These are phyloP conservation scores for Euglossa dilemma DNA, from an alignment of 1,140 invertebrate genomes.

Conservation along the genomic window DNA sequence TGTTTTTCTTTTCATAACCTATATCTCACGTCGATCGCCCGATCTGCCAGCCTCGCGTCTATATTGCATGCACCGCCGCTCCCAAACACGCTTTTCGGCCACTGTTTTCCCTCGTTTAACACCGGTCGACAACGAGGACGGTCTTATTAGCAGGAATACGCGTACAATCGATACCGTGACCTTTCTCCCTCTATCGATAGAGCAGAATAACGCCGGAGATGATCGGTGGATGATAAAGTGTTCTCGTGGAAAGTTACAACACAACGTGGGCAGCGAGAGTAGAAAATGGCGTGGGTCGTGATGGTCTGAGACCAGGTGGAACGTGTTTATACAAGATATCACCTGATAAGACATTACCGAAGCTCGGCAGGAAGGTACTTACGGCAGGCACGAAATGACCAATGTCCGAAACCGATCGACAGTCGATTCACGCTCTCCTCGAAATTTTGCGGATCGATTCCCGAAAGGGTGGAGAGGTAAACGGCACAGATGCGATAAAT, in stretches of 20 bases:
- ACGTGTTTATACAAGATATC: conserved; percentile 70
- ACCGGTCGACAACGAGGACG: no score
- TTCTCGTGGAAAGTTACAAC: conserved; percentile 65
- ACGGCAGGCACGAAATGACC: conserved; percentile 36
- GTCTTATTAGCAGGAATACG: neutral
- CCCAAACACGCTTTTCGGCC: neutral
- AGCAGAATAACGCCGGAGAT: conserved; percentile 38
- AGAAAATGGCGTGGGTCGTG: conserved; percentile 68
- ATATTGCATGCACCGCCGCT: neutral
- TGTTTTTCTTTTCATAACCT: neutral
- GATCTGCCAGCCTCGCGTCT: no score
- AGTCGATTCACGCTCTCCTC: neutral
- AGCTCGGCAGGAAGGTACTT: conserved; percentile 36
- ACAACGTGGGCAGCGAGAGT: conserved; percentile 62
- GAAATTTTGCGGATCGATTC: neutral
- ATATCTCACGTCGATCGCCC: no score
- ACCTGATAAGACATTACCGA: conserved; percentile 60
- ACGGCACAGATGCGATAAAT: neutral
- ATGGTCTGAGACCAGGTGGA: conserved; percentile 65
- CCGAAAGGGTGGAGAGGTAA: no score
- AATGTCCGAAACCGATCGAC: conserved; percentile 39
- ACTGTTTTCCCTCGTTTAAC: neutral
- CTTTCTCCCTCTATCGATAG: conserved; percentile 29
- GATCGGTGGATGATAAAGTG: conserved; percentile 58
- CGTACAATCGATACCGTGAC: neutral